These are phyloP conservation scores for Burhinus oedicnemus DNA, from an alignment of 2,113 vertebrate species.

Conservation along the genomic window DNA sequence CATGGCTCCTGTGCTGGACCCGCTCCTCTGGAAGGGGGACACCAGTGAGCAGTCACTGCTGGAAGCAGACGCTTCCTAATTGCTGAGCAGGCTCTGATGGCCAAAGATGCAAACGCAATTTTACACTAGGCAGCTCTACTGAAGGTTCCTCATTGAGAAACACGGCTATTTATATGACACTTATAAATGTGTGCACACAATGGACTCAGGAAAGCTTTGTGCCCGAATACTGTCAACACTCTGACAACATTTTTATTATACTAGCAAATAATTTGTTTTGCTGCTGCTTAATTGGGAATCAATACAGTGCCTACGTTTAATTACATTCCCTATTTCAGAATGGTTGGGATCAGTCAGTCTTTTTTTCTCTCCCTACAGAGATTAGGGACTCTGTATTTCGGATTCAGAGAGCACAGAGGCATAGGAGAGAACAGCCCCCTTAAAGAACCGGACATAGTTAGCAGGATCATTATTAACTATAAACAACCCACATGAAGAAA, in stretches of 20 bases:
- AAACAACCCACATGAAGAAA: not conserved
- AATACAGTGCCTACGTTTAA: not conserved
- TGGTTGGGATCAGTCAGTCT: not conserved
- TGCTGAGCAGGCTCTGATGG: not conserved
- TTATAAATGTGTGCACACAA: not conserved
- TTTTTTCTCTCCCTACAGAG: not conserved
- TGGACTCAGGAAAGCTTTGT: not conserved
- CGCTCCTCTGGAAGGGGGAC: not conserved
- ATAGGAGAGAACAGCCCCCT: not conserved
- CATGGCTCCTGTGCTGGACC: not conserved
- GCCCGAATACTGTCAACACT: not conserved
- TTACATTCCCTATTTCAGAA: not conserved
- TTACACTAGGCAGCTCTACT: not conserved
- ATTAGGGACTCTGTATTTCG: not conserved
- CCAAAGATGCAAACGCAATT: not conserved
- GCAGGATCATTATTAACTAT: not conserved
- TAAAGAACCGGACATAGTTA: not conserved
- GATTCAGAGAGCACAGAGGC: not conserved
- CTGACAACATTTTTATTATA: not conserved
- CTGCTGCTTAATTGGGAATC: constrained; percentile 22
- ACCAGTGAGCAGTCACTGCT: not conserved
- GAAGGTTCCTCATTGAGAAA: not conserved
- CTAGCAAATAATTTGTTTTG: constrained; percentile 22
- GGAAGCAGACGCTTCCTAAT: rapidly evolving
- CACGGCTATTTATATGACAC: not conserved